phyloP scores from a whole-genome alignment of 2,113 vertebrate species.

The Atrichornis clamosus region DNA sequence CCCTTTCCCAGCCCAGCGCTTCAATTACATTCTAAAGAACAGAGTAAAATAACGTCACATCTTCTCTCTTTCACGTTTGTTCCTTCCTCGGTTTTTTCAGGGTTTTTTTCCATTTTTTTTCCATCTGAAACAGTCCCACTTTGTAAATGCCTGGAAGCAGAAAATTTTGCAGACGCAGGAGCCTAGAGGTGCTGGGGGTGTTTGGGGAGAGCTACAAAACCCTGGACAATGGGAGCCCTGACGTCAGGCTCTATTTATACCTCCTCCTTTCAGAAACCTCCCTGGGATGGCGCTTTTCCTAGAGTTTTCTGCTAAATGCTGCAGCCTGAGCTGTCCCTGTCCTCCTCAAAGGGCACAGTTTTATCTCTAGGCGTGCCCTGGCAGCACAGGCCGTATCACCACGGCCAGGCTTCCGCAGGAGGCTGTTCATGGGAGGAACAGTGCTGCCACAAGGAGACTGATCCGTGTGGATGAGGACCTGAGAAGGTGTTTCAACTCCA shows the following conservation, averaged over 20 bases:
- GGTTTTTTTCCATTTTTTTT: not conserved
- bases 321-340: slow-evolving; percentile 11
- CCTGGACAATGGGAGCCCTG: not conserved
- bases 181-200: not conserved
- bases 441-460: not conserved
- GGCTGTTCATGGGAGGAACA: not conserved
- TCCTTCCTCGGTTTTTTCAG: not conserved
- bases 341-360: not conserved
- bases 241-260: slow-evolving; percentile 57
- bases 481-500: not conserved
- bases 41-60: not conserved
- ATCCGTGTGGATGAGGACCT: fast-evolving
- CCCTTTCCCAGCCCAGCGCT: not conserved
- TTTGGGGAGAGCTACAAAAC: not conserved
- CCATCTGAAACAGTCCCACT: not conserved
- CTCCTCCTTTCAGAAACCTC: slow-evolving; percentile 26
- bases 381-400: not conserved
- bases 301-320: slow-evolving; percentile 7
- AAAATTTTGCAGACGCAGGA: not conserved
- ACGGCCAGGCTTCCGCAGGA: slow-evolving; percentile 20
- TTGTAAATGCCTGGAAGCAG: slow-evolving; percentile 43
- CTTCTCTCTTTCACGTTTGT: not conserved
- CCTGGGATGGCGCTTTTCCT: slow-evolving; percentile 16
- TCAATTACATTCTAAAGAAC: not conserved
- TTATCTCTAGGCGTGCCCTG: slow-evolving; percentile 26